Base-by-base conservation (phyloP, 1,140 invertebrate genomes). In the Zaprionus tsacasi region DNA sequence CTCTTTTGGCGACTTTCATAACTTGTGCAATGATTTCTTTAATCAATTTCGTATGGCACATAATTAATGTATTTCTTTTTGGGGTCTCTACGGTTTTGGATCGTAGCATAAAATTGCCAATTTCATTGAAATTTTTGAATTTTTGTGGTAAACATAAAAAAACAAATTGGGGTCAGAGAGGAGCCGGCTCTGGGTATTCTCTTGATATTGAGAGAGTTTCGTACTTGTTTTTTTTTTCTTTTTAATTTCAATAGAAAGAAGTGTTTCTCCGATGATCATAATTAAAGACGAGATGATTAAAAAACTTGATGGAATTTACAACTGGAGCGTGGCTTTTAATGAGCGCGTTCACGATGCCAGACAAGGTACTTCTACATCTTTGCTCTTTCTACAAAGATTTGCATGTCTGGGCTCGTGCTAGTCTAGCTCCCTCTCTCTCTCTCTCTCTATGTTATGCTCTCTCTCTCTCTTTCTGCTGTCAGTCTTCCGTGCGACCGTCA, bases 321-420 rank as follows among this genome's bases (percentile, higher is more conserved):
- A 87, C 64, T 87, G 80, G 80, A 87, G 77, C 83, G 70, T 78
- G 73, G 80, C 85, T 80, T 69, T 88, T 80, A 77, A 86, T 86
- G 82, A 69, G 69, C 64, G 17, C 17, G 21, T 21, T 33, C n/a
- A n/a, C 40, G 40, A 45, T 15, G 40, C 40, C n/a, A 45, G 40
- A 45, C 40, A n/a, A 43, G n/a, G n/a, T 13, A 43, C 40, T 43
- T 43, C n/a, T 43, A 43, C n/a, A 45, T 10, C n/a, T 45, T 15
- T 15, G 13, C 7, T 15, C 40, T 79, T 50, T 67, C 57, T 65
- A 59, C 59, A 70, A 76, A 69, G 68, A 43, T 58, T 54, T 57
- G 15, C 56, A 61, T 78, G 40, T 40, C 56, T 33, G 25, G 43
- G 43, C 63, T 54, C 36, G 55, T 72, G 75, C 68, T 60, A 73